Conservation (phyloP, 2,113 vertebrate genomes). For the Argyrosomus japonicus region DNA sequence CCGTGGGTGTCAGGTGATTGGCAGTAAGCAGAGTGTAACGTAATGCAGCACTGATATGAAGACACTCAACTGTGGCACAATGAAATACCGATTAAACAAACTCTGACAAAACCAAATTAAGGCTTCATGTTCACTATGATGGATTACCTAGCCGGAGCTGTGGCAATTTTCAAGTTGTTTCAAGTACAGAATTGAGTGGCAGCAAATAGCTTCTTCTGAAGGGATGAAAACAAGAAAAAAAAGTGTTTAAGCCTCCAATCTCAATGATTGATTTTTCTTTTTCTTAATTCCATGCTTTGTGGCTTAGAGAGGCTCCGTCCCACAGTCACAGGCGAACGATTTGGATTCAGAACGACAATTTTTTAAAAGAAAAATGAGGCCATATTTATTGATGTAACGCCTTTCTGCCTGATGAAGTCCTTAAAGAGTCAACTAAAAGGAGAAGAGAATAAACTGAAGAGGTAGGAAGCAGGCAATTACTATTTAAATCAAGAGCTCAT, state of each 20-base stretch:
- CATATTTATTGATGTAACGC: slow-evolving; percentile 7
- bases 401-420: slow-evolving; percentile 13
- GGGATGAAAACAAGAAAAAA: slow-evolving; percentile 39
- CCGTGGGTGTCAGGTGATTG: slow-evolving; percentile 53
- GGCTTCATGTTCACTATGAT: slow-evolving; percentile 59
- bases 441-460: neutral
- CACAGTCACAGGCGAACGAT: neutral
- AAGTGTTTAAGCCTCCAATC: slow-evolving; percentile 43
- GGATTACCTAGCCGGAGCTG: slow-evolving; percentile 54
- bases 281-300: slow-evolving; percentile 34
- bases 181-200: slow-evolving; percentile 49
- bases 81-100: slow-evolving; percentile 65
- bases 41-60: slow-evolving; percentile 56
- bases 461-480: neutral
- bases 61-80: slow-evolving; percentile 55
- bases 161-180: slow-evolving; percentile 57
- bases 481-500: slow-evolving; percentile 20
- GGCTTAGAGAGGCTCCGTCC: neutral
- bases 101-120: slow-evolving; percentile 62
- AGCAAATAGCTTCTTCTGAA: slow-evolving; percentile 45
- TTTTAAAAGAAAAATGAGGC: neutral
- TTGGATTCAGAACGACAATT: neutral
- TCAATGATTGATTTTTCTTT: slow-evolving; percentile 46
- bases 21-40: slow-evolving; percentile 41
- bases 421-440: slow-evolving; percentile 1